Evolutionary conservation across 2,113 vertebrate species (phyloP), one percentile per base, ranked within the genome.

Genomic region (Sinocyclocheilus anshuiensis): DNA sequence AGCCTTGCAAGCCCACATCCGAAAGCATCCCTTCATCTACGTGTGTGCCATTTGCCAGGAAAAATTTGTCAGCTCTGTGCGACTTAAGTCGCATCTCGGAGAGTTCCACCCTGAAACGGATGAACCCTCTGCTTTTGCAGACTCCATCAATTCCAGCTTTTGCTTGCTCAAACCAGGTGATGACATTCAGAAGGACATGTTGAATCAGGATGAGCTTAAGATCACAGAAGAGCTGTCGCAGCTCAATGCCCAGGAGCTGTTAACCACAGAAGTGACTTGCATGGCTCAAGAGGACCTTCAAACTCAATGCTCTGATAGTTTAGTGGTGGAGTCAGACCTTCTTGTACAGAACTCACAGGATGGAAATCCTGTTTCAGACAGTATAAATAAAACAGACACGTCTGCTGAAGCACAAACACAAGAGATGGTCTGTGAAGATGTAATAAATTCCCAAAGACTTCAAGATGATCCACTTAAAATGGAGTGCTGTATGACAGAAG

Each of bases 1-100:
- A 29, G 95, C 95, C 0, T 94, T 99, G 0, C 93, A 97, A 67
- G 95, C 96, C 45, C 98, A 99, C 0, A 92, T 99, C 76, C 92
- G 96, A 15, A 99, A 98, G 86, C 98, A 99, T 86, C 97, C 97
- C 0, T 99, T 99, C 75, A 94, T 99, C 0, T 99, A 99, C 0
- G 92, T 97, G 15, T 99, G 98, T 74, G 93, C 95, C 0, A 45
- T 93, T 1, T 99, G 98, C 77, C 91, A 93, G 11, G 94, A 45
- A 94, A 89, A 96, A 85, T 97, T 99, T 45, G 97, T 99, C 90
- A 99, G 98, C 89, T 97, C 97, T 0, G 94, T 97, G 74, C 92
- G 95, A 5, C 95, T 99, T 75, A 96, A 94, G 65, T 77, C 92
- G 1, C 98, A 99, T 84, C 94, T 99, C 92, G 90, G 86, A n/a